Base-by-base conservation (phyloP, 1,140 invertebrate genomes). In the Trachelipus rathkii region DNA sequence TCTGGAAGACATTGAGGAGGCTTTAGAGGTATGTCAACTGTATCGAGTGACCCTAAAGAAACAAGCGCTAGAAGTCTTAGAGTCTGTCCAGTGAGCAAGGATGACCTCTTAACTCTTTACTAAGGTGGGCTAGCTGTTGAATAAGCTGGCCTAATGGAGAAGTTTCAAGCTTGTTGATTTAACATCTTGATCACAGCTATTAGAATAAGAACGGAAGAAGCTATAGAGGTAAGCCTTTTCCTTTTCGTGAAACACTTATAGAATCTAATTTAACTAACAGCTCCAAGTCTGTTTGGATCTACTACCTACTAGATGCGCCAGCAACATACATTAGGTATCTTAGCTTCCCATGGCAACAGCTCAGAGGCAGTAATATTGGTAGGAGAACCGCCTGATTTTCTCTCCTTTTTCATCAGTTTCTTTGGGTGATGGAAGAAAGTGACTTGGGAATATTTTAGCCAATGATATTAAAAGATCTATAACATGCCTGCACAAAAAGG, bases 101-200 rank as follows among this genome's bases (percentile, higher is more conserved):
- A 91, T 82, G 91, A 94, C 11, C 90, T 86, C 75, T 90, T 89
- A 24, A 95, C n/a, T n/a, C n/a, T n/a, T 89, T 8, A 94, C 91
- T 43, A n/a, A 91, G 90, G 84, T 92, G 93, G n/a, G 91, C 88
- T 23, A 96, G 83, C 91, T 95, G 92, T 44, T 88, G 88, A 74
- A 95, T 89, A 24, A 95, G 85, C 82, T 93, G 91, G 45, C 93
- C 93, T 79, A 95, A 90, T 0, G 92, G 90, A 1, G 93, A 92
- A 3, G 88, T 87, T 81, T 92, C 81, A 92, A 92, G 46, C 78
- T 79, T 46, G 75, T 78, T 5, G 71, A 69, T 21, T 75, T 78
- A 11, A 72, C 13, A 44, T 83, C 82, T 67, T 81, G 79, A 68
- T 84, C 84, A 70, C 21, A 67, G n/a, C 67, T 53, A n/a, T 69